Evolutionary conservation across 2,113 vertebrate species (phyloP).

Genomic region (Nothoprocta perdicaria): DNA sequence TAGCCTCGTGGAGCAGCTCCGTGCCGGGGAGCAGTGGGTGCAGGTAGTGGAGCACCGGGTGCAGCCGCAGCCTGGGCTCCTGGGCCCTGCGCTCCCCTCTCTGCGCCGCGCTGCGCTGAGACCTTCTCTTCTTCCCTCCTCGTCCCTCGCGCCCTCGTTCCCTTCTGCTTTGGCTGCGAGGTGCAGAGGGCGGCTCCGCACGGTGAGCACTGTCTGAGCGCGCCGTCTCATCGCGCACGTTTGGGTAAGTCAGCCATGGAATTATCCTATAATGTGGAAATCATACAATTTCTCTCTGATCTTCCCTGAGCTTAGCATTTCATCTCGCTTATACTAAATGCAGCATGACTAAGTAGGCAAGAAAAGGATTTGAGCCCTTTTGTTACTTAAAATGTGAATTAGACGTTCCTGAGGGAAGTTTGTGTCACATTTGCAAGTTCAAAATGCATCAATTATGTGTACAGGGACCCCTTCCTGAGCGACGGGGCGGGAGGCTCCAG

Average conservation of each 20-base stretch:
- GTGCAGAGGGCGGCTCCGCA: background rate
- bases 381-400: constrained; percentile 73
- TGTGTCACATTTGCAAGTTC: constrained; percentile 60
- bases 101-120: background rate
- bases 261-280: constrained; percentile 73
- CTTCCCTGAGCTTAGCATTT: constrained; percentile 71
- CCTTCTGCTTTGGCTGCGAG: background rate
- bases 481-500: background rate
- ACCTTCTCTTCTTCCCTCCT: background rate
- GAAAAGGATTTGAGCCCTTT: constrained; percentile 72
- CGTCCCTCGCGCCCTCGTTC: background rate
- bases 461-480: background rate
- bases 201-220: background rate
- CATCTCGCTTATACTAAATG: constrained; percentile 70
- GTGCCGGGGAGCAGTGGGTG: background rate
- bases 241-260: constrained; percentile 67
- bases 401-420: constrained; percentile 71
- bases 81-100: accelerated
- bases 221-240: background rate
- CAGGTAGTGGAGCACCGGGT: background rate
- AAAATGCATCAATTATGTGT: constrained; percentile 55
- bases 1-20: too few species aligned
- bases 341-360: constrained; percentile 75
- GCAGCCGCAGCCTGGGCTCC: background rate
- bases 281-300: constrained; percentile 73